phyloP scores from a whole-genome alignment of 2,888 invertebrate genomes.

The Heliconius aoede region DNA sequence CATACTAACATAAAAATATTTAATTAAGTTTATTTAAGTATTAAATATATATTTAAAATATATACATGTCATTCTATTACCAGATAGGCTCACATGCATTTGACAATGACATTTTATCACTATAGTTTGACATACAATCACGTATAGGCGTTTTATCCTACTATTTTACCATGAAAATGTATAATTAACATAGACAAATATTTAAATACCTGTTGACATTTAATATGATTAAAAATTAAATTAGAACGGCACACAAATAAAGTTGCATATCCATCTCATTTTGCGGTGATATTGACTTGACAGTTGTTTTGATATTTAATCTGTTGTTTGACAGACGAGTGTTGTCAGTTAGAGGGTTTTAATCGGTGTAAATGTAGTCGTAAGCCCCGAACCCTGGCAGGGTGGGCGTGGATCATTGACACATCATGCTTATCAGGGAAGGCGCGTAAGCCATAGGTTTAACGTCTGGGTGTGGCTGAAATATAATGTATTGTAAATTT shows the following conservation, averaged over 20 bases:
- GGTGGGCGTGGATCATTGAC: conserved; percentile 71
- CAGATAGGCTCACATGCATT: not conserved
- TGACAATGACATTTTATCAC: conserved; percentile 23
- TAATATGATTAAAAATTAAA: not conserved
- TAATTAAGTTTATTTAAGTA: not conserved
- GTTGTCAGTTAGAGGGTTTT: conserved; percentile 12
- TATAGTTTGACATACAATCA: not conserved
- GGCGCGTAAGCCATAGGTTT: conserved; percentile 99
- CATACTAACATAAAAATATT: not conserved
- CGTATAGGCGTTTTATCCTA: not conserved
- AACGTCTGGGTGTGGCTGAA: conserved; percentile 97
- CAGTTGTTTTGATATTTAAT: conserved; percentile 1
- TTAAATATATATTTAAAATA: conserved; percentile 3
- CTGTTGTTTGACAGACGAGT: not conserved
- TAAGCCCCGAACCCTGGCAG: conserved; percentile 25
- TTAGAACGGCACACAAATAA: not conserved
- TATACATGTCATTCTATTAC: conserved; percentile 9
- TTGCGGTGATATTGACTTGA: too few relatives aligned
- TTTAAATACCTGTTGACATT: not conserved
- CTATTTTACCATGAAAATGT: not conserved
- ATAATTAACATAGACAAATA: not conserved
- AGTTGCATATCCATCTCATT: not conserved
- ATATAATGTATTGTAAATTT: conserved; percentile 58
- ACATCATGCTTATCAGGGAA: conserved; percentile 90
- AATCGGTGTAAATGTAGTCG: conserved; percentile 21